Base-by-base conservation (phyloP, 2,113 vertebrate genomes). In the Laticauda colubrina region DNA sequence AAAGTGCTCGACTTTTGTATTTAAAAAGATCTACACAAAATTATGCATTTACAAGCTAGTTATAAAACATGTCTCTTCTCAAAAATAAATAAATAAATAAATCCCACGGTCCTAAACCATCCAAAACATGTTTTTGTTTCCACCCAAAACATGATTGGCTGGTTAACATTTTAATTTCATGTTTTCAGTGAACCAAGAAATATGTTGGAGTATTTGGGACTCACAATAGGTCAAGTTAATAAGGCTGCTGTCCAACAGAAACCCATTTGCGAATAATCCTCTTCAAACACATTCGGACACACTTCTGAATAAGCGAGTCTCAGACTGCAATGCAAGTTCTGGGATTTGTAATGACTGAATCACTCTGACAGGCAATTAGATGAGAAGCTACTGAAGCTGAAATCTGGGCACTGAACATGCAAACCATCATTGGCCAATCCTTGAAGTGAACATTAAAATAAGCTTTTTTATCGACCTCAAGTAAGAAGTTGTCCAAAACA, bases 401-500 rank as follows among this genome's bases (percentile, higher is more conserved):
- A 0, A n/a, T 26, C 12, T 34, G 69, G 4, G 4, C 92, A 48
- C 10, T 14, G 51, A 88, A 43, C 5, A 18, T 75, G 53, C 14
- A 26, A 75, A 43, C 51, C 4, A 14, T 54, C 51, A 1, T 11
- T 51, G 45, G 45, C 4, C 0, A 10, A 26, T 89, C 24, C 21
- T 54, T 85, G 45, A n/a, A 29, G 55, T 9, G 48, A 1, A 75
- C 0, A 90, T 29, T 64, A 48, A 92, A 48, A 90, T 91, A 2
- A 26, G 39, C 7, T 69, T 56, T 9, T 0, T 91, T 89, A 89
- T 39, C 48, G 85, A 75, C 39, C 34, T 8, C 55, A 48, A 34
- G 51, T 89, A 93, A 95, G 53, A n/a, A 91, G 45, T 23, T 64
- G 90, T 89, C 12, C 51, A 23, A 93, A 21, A 43, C 88, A 23